Evolutionary conservation across 2,113 vertebrate genomes (phyloP).

Genomic region (Vimba vimba): DNA sequence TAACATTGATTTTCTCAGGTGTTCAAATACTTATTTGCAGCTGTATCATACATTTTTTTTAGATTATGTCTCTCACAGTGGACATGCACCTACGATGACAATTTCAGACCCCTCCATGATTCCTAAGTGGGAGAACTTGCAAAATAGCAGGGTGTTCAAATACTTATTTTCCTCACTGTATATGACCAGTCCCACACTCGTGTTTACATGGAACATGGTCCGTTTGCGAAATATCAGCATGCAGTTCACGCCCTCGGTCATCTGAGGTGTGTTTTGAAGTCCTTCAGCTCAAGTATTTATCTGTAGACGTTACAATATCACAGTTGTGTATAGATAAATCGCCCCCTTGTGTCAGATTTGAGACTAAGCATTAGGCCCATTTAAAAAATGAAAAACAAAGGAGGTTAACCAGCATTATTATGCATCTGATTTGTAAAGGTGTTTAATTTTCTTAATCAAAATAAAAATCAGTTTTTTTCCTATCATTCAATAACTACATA

Average conservation of each 20-base stretch:
- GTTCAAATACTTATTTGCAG: too few relatives aligned
- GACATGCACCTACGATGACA: too few relatives aligned
- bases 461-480: neutral
- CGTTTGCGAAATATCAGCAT: neutral
- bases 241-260: neutral
- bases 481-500: neutral
- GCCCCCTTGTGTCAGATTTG: constrained; percentile 17
- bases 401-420: neutral
- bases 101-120: too few relatives aligned
- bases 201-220: neutral
- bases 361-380: neutral
- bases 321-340: neutral
- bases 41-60: too few relatives aligned
- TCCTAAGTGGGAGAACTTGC: too few relatives aligned
- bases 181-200: neutral
- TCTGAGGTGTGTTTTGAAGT: neutral
- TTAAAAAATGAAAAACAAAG: neutral
- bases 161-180: too few relatives aligned
- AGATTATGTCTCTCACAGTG: too few relatives aligned
- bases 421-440: neutral
- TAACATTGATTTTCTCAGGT: too few relatives aligned
- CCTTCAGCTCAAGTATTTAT: neutral
- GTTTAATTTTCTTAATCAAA: neutral
- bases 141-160: too few relatives aligned
- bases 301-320: neutral